phyloP scores from a whole-genome alignment of 2,888 invertebrate species.

The Aelia acuminata region DNA sequence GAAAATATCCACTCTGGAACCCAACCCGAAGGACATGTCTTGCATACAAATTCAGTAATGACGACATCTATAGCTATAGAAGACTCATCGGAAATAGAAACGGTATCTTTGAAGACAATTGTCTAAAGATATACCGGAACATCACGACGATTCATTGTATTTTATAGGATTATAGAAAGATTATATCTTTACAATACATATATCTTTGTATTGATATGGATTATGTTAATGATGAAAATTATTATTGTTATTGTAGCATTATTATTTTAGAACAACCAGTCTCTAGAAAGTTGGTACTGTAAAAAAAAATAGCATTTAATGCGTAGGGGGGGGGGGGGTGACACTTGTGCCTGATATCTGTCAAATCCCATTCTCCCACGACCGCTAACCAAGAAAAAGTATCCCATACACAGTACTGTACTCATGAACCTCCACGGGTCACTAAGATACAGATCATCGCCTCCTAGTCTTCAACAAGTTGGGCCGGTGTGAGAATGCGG shows the following conservation, averaged over 20 bases:
- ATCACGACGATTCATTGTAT: neutral
- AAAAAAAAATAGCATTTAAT: no score
- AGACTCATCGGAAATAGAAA: neutral
- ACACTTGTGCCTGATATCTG: no score
- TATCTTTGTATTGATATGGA: neutral
- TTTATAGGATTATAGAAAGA: neutral
- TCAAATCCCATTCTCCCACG: no score
- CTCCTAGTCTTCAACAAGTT: neutral
- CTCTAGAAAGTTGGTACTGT: no score
- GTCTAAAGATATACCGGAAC: neutral
- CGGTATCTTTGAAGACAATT: neutral
- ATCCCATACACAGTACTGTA: no score
- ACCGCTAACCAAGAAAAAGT: no score
- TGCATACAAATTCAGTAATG: neutral
- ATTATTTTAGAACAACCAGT: neutral
- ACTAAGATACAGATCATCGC: no score
- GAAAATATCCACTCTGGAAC: neutral
- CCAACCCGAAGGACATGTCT: neutral
- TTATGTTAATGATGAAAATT: no score
- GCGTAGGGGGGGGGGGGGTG: no score
- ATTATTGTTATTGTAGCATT: no score
- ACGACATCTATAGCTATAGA: neutral
- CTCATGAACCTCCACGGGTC: no score
- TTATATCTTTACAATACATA: neutral
- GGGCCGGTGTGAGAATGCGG: neutral